phyloP scores from a whole-genome alignment of 2,797 vertebrate species.

The Acanthurus leucopareius region DNA sequence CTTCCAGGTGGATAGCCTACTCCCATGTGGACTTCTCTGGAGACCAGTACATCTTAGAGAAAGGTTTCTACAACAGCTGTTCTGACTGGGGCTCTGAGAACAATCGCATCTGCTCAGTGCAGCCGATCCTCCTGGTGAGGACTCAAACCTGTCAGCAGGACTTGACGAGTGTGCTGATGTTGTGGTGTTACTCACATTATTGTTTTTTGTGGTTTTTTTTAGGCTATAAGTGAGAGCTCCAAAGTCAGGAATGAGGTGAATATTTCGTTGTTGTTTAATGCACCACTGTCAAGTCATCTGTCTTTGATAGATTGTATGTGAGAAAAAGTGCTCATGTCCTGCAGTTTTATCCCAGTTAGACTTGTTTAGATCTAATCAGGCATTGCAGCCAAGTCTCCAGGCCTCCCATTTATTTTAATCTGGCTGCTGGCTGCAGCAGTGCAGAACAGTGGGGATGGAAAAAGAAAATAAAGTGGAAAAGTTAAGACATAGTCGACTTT shows the following conservation, averaged over 20 bases:
- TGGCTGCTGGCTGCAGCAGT: no score
- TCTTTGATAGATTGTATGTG: not conserved
- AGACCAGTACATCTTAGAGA: conserved; percentile 94
- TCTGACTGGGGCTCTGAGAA: conserved; percentile 93
- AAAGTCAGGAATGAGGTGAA: conserved; percentile 70
- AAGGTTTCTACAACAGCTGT: conserved; percentile 92
- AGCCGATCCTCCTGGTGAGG: conserved; percentile 90
- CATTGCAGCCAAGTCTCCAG: no score
- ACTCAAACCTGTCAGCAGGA: not conserved
- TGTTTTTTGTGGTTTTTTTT: conserved; percentile 53
- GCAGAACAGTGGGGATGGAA: no score
- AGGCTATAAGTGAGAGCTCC: conserved; percentile 72
- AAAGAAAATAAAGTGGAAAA: no score
- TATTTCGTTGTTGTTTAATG: not conserved
- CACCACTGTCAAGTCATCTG: not conserved
- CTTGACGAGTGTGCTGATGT: not conserved
- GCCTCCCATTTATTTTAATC: no score
- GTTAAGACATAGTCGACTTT: no score
- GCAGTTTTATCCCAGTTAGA: not conserved
- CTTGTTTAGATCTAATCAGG: no score
- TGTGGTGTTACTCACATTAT: not conserved
- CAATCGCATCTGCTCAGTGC: conserved; percentile 88
- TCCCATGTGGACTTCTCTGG: conserved; percentile 94
- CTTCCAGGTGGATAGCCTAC: conserved; percentile 93
- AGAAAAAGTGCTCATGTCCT: not conserved